Evolutionary conservation across 2,113 vertebrate species (phyloP).

Genomic region (Isichthys henryi): DNA sequence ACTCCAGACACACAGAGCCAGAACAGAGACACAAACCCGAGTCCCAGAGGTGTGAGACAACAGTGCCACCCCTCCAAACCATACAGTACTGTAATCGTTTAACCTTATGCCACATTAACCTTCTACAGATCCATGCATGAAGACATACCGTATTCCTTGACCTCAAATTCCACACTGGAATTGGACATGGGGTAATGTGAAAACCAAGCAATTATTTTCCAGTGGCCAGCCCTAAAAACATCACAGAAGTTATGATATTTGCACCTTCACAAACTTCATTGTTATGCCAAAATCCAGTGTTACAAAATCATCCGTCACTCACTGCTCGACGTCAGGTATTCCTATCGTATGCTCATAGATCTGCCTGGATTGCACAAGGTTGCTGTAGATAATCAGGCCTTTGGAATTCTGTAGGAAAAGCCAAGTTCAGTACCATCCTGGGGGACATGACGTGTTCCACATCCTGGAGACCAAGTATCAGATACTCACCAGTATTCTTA

Average conservation of each 20-base stretch:
- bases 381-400: slow-evolving; percentile 44
- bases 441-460: not conserved
- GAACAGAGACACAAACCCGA: not conserved
- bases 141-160: slow-evolving; percentile 54
- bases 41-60: not conserved
- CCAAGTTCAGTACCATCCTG: not conserved
- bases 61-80: not conserved
- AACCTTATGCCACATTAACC: not conserved
- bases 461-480: not conserved
- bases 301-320: slow-evolving; percentile 22
- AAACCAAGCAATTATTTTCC: slow-evolving; percentile 57
- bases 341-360: slow-evolving; percentile 32
- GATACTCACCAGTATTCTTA: slow-evolving; percentile 52
- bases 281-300: not conserved
- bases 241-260: not conserved
- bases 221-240: slow-evolving; percentile 52
- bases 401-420: slow-evolving; percentile 51
- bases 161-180: slow-evolving; percentile 54
- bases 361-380: slow-evolving; percentile 27
- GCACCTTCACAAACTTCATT: not conserved
- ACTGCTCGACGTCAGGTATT: slow-evolving; percentile 54
- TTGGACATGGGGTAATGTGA: slow-evolving; percentile 41
- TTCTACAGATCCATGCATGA: not conserved
- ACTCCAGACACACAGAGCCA: not conserved
- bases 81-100: not conserved